These are phyloP conservation scores for Meloidogyne chitwoodi DNA, from an alignment of 1,140 invertebrate genomes.

Conservation along the genomic window DNA sequence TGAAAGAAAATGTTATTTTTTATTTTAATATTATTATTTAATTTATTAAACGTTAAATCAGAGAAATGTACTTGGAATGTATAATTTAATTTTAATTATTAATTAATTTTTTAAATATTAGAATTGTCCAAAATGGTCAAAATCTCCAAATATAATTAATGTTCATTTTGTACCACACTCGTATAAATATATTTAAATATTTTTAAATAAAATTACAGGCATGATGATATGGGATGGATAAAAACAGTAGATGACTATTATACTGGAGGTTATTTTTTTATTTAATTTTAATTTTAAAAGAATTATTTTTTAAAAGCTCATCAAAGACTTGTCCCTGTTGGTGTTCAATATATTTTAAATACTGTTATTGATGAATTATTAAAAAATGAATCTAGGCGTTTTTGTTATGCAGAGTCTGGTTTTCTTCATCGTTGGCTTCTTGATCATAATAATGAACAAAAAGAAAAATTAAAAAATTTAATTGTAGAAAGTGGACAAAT, in stretches of 20 bases:
- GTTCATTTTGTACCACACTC: constrained; percentile 11
- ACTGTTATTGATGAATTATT: constrained; percentile 54
- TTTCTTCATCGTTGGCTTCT: constrained; percentile 90
- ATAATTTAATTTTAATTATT: background rate
- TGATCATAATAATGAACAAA: constrained; percentile 67
- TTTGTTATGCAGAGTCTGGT: constrained; percentile 67
- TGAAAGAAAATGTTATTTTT: background rate
- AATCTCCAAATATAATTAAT: constrained; percentile 7
- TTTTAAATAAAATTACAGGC: background rate
- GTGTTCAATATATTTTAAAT: constrained; percentile 59
- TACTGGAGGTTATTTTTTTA: constrained; percentile 66
- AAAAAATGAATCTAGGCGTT: constrained; percentile 38
- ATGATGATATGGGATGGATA: constrained; percentile 31
- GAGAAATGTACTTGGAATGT: constrained; percentile 7
- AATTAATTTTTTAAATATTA: background rate
- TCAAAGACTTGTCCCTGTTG: constrained; percentile 41
- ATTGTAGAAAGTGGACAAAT: constrained; percentile 66
- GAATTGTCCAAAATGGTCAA: constrained; percentile 23
- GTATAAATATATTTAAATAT: background rate
- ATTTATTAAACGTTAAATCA: background rate
- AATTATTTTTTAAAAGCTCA: constrained; percentile 17
- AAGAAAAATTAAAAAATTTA: constrained; percentile 60
- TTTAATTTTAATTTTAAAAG: background rate
- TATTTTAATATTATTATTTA: constrained; percentile 1
- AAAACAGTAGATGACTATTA: constrained; percentile 77